Evolutionary conservation across 2,797 vertebrate species (phyloP).

Genomic region (Numenius phaeopus): DNA sequence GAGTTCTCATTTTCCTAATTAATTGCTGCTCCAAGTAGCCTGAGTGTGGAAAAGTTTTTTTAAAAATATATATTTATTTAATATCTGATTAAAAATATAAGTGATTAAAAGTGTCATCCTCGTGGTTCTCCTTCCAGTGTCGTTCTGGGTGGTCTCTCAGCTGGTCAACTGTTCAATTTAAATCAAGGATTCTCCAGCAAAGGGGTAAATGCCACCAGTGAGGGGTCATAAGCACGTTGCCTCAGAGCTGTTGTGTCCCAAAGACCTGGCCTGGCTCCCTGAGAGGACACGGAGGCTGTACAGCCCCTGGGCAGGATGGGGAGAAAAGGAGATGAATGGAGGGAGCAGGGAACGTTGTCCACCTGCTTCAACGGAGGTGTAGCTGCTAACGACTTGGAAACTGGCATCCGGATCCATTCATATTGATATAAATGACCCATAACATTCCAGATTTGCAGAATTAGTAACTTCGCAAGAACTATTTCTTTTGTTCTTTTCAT

Average conservation of each 20-base stretch:
- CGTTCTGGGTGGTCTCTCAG: neutral
- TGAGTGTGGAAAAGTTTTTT: neutral
- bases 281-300: neutral
- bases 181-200: neutral
- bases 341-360: fast-evolving
- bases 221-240: neutral
- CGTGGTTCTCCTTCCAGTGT: neutral
- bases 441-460: neutral
- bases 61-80: neutral
- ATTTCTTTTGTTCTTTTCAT: neutral
- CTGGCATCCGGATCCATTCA: fast-evolving
- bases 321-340: neutral
- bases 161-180: neutral
- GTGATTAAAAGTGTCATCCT: neutral
- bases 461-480: neutral
- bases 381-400: neutral
- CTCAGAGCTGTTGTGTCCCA: fast-evolving
- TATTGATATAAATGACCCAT: neutral
- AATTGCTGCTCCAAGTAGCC: neutral
- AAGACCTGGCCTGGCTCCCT: neutral
- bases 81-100: neutral
- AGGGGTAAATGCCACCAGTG: neutral
- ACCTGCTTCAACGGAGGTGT: neutral
- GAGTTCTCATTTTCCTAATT: neutral
- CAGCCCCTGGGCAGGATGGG: fast-evolving